Evolutionary conservation across 2,888 invertebrate species (phyloP).

Genomic region (Coenonympha arcania): DNA sequence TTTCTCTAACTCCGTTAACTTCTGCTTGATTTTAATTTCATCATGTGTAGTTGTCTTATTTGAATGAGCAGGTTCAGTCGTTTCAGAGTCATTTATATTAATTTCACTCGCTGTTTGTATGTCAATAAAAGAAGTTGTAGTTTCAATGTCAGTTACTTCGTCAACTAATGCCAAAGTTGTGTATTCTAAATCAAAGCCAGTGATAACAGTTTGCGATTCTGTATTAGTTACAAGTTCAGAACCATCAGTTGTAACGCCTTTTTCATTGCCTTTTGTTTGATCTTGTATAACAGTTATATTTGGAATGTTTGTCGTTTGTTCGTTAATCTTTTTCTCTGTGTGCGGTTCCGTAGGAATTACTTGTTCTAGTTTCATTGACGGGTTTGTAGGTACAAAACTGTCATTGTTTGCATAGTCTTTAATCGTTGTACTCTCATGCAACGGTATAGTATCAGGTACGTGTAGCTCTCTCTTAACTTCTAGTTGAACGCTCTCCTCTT

Average conservation of each 20-base stretch:
- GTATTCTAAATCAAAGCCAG: neutral
- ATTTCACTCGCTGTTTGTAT: neutral
- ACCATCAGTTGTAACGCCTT: neutral
- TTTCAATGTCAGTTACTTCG: neutral
- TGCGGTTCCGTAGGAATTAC: neutral
- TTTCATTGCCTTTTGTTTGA: neutral
- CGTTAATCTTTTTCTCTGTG: neutral
- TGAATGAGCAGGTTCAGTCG: neutral
- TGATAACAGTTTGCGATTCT: neutral
- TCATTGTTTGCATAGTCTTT: neutral
- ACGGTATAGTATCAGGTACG: slow-evolving; percentile 29
- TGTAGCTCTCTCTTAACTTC: slow-evolving; percentile 38
- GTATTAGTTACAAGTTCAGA: neutral
- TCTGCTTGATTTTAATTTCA: neutral
- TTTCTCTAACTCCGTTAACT: slow-evolving; percentile 3
- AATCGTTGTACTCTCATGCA: slow-evolving; percentile 10
- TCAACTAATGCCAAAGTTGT: neutral
- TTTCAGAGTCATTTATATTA: neutral
- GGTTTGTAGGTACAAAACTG: neutral
- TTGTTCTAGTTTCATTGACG: neutral
- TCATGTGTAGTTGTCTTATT: neutral
- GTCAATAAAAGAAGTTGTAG: slow-evolving; percentile 1
- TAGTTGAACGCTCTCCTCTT: slow-evolving; percentile 38
- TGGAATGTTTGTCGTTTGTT: neutral
- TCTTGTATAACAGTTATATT: neutral